Percentiles rank a stretch among this genome's conserved stretches.
These are phyloP conservation scores for Anodontia alba DNA, from an alignment of 2,888 invertebrate genomes.

Conservation along the genomic window DNA sequence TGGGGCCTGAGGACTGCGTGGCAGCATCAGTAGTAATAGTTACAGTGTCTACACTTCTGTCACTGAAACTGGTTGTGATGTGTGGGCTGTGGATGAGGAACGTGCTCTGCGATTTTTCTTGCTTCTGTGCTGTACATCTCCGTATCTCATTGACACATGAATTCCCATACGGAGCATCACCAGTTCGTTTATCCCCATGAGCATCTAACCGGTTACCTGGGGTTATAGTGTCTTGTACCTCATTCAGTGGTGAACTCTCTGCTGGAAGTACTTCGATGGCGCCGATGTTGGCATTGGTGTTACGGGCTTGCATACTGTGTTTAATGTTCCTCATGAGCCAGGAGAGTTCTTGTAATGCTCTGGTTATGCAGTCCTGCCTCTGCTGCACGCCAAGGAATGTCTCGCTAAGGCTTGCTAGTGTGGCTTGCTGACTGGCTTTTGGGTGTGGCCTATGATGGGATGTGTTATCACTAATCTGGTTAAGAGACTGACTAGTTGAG, in stretches of 20 bases:
- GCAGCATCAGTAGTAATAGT: neutral
- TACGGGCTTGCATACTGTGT: neutral
- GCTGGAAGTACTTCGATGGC: neutral
- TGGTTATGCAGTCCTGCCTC: neutral
- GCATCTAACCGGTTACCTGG: neutral
- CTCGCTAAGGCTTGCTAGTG: neutral
- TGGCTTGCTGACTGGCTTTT: too few species aligned
- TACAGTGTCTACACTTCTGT: neutral
- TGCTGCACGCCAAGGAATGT: neutral
- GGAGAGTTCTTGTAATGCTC: neutral
- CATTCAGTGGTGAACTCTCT: neutral
- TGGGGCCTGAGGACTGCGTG: neutral
- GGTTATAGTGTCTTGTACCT: neutral
- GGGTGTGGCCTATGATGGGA: neutral
- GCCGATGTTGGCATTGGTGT: neutral
- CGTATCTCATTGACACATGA: neutral
- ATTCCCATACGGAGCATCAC: neutral
- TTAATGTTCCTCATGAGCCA: neutral
- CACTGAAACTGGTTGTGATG: neutral
- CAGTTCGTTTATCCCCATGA: neutral
- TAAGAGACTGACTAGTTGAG: neutral
- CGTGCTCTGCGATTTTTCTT: neutral
- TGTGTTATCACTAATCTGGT: neutral
- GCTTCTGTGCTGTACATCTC: neutral
- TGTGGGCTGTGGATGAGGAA: neutral